Conservation (phyloP, 2,888 invertebrate species). For the Caenorhabditis sp. region DNA sequence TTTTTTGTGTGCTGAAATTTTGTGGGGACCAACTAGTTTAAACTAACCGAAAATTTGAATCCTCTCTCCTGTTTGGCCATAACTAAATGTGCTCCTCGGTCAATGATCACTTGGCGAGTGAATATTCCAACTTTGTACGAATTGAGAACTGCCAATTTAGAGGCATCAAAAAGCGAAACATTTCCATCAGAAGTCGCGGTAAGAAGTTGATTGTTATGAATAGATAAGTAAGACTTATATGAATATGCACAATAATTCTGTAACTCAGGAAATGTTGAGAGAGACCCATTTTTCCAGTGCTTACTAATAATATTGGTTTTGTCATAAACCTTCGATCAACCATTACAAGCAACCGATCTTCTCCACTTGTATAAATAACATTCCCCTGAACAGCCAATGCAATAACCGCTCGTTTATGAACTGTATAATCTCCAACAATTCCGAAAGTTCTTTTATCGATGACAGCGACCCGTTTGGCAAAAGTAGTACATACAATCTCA, state of each 20-base stretch:
- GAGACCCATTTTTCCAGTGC: background rate
- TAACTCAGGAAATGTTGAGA: background rate
- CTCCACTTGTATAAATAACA: slow-evolving; percentile 37
- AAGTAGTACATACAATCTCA: slow-evolving; percentile 36
- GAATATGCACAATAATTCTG: slow-evolving; percentile 19
- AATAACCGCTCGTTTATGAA: slow-evolving; percentile 36
- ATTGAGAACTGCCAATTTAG: slow-evolving; percentile 22
- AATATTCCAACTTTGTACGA: slow-evolving; percentile 24
- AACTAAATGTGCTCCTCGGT: slow-evolving; percentile 25
- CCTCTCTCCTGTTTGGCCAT: slow-evolving; percentile 26
- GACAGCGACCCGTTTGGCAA: slow-evolving; percentile 19
- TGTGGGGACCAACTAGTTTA: background rate
- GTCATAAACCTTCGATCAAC: slow-evolving; percentile 36
- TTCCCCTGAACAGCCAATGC: slow-evolving; percentile 32
- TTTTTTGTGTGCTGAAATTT: background rate
- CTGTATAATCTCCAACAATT: slow-evolving; percentile 20
- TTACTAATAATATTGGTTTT: slow-evolving; percentile 20
- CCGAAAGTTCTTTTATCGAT: slow-evolving; percentile 20
- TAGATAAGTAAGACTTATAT: slow-evolving; percentile 27
- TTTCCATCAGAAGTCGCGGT: slow-evolving; percentile 26
- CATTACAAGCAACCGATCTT: slow-evolving; percentile 41
- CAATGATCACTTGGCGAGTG: slow-evolving; percentile 22
- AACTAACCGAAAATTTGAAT: slow-evolving; percentile 26
- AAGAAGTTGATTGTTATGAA: slow-evolving; percentile 24
- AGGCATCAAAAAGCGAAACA: slow-evolving; percentile 26